Evolutionary conservation across 2,797 vertebrate genomes (phyloP).

Genomic region (Molossus molossus): DNA sequence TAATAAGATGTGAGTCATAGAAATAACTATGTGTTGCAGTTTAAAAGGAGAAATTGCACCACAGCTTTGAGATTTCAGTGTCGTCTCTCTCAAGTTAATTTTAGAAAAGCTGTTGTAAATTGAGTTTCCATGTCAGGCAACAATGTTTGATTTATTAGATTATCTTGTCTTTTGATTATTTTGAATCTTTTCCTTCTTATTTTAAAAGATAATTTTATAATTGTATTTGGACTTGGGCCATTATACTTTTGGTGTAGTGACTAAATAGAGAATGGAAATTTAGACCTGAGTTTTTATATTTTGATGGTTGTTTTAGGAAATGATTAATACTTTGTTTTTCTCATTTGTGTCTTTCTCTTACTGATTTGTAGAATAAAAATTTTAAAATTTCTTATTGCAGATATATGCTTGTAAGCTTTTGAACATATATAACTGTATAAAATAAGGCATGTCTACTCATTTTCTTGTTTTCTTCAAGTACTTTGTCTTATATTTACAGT

Average conservation of each 20-base stretch:
- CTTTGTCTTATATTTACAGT: conserved; percentile 46
- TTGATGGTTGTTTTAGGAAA: conserved; percentile 55
- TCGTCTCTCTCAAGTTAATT: conserved; percentile 59
- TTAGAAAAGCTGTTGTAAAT: conserved; percentile 64
- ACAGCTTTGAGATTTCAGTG: conserved; percentile 52
- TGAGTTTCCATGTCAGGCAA: not conserved
- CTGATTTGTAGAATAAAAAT: not conserved
- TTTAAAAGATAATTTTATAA: conserved; percentile 37
- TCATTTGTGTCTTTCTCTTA: not conserved
- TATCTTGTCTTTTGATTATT: conserved; percentile 60
- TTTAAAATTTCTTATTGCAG: conserved; percentile 19
- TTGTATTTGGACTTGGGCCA: not conserved
- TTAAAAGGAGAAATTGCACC: conserved; percentile 58
- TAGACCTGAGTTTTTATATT: conserved; percentile 50
- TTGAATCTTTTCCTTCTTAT: conserved; percentile 18
- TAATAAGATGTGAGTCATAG: conserved; percentile 70
- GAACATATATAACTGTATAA: not conserved
- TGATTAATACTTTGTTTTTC: conserved; percentile 44
- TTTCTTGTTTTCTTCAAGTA: conserved; percentile 56
- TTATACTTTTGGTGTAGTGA: conserved; percentile 41
- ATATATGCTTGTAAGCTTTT: conserved; percentile 44
- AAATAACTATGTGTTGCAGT: conserved; percentile 42
- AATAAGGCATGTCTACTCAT: not conserved
- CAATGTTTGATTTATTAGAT: conserved; percentile 11
- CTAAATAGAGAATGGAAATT: conserved; percentile 23